phyloP scores from a whole-genome alignment of 1,140 invertebrate genomes.

The Stenopsyche tienmushanensis region DNA sequence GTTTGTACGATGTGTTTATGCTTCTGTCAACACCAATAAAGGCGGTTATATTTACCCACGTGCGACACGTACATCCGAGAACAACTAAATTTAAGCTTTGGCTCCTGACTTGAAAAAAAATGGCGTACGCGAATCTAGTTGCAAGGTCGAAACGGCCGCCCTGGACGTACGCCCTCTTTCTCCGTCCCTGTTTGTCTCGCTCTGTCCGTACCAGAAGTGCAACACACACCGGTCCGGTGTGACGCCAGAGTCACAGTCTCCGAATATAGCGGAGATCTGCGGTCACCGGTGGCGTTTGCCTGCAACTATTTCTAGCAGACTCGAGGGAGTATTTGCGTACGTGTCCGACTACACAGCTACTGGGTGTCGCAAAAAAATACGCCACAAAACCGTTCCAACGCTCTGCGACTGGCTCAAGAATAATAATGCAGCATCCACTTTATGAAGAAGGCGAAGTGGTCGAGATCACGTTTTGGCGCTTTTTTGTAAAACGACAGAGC shows the following conservation, averaged over 20 bases:
- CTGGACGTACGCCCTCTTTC: too few relatives aligned
- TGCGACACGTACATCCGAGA: background rate
- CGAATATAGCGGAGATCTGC: constrained; percentile 34
- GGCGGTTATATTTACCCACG: constrained; percentile 19
- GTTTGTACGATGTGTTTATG: too few relatives aligned
- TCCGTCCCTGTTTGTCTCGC: background rate
- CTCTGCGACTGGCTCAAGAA: too few relatives aligned
- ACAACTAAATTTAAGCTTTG: constrained; percentile 20
- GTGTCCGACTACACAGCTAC: background rate
- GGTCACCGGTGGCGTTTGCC: background rate
- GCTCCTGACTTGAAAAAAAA: background rate
- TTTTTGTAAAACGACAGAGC: too few relatives aligned
- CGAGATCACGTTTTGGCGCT: too few relatives aligned
- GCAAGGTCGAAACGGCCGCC: constrained; percentile 33
- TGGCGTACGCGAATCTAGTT: constrained; percentile 24
- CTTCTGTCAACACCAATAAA: too few relatives aligned
- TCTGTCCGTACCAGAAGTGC: background rate
- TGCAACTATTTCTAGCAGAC: constrained; percentile 16
- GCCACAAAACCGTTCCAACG: background rate
- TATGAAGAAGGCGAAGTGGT: too few relatives aligned
- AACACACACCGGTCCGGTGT: background rate
- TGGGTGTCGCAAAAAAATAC: background rate
- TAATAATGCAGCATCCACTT: too few relatives aligned
- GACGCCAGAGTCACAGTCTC: constrained; percentile 9
- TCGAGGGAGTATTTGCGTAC: constrained; percentile 2